Evolutionary conservation across 2,113 vertebrate genomes (phyloP).

Genomic region (Oncorhynchus mykiss): DNA sequence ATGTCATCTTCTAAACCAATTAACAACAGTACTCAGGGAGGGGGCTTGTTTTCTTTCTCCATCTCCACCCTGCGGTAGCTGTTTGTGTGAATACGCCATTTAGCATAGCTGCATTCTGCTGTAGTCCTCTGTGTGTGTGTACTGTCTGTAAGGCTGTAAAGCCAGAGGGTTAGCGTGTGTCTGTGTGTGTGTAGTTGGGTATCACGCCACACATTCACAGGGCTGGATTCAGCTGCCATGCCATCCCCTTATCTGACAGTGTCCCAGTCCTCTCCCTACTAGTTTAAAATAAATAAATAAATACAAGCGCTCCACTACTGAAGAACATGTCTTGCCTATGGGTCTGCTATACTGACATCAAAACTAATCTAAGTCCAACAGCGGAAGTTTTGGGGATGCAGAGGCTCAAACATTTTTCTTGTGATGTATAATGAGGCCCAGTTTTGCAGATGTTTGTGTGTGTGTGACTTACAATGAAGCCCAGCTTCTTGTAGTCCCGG

Average conservation of each 20-base stretch:
- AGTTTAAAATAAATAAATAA: neutral
- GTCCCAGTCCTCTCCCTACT: too few species aligned
- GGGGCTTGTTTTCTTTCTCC: neutral
- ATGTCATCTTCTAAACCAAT: slow-evolving; percentile 15
- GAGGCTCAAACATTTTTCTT: neutral
- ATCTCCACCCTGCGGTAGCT: neutral
- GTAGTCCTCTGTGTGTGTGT: neutral
- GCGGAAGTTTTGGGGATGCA: neutral
- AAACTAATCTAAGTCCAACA: too few species aligned
- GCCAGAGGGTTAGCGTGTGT: neutral
- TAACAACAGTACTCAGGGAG: slow-evolving; percentile 19
- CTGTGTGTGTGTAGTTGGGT: neutral
- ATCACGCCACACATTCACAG: neutral
- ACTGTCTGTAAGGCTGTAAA: neutral
- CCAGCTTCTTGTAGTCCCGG: slow-evolving; percentile 97
- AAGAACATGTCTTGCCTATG: too few species aligned
- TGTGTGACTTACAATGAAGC: slow-evolving; percentile 89
- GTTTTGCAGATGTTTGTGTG: too few species aligned
- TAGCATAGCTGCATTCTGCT: too few species aligned
- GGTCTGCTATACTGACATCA: too few species aligned
- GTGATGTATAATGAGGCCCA: neutral
- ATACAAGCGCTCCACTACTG: neutral
- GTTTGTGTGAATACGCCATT: neutral
- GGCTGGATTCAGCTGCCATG: too few species aligned
- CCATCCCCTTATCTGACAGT: too few species aligned